Evolutionary conservation across 2,113 vertebrate species (phyloP), one percentile per base, ranked within the genome.

Genomic region (Catharus fuscescens): DNA sequence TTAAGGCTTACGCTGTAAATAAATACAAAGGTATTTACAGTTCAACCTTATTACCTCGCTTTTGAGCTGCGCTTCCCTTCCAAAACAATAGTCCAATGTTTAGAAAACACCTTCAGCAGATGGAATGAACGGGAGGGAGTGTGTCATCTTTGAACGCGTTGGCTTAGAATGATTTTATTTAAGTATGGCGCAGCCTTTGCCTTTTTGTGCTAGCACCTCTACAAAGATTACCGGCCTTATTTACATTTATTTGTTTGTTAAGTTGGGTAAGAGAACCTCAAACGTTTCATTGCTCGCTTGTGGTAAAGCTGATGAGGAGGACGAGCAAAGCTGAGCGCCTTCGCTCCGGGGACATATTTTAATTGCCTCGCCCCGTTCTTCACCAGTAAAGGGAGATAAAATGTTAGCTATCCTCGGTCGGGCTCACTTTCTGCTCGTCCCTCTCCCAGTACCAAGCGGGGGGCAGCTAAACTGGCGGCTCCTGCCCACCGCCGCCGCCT

Each of bases 1-100:
- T 98, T 97, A 94, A 97, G 91, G 95, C 91, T 97, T 97, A 52
- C 92, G 91, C 96, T 97, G 97, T 97, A 97, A 98, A 98, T 98
- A 98, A 97, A 98, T 96, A 92, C 94, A 73, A 64, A 95, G 94
- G 92, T 97, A 93, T 97, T 98, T 98, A 95, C 95, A 97, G 97
- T 97, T 95, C 97, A 97, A 86, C 80, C 71, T 95, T 78, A 85
- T 86, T 96, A 93, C 86, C 59, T 92, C 29, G 82, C 89, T 94
- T 96, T 91, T 95, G 93, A 95, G 65, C 71, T 89, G 70, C 45
- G 84, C 82, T 80, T 83, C 85, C 66, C 88, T 71, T 90, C 77
- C 84, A 50, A 62, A 95, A 74, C 74, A 10, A 59, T 72, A 91
- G 92, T 72, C 50, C 24, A 61, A 86, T 62, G 88, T 86, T 88